Conservation (phyloP, 1,140 invertebrate genomes). For the Drosophila aff. region DNA sequence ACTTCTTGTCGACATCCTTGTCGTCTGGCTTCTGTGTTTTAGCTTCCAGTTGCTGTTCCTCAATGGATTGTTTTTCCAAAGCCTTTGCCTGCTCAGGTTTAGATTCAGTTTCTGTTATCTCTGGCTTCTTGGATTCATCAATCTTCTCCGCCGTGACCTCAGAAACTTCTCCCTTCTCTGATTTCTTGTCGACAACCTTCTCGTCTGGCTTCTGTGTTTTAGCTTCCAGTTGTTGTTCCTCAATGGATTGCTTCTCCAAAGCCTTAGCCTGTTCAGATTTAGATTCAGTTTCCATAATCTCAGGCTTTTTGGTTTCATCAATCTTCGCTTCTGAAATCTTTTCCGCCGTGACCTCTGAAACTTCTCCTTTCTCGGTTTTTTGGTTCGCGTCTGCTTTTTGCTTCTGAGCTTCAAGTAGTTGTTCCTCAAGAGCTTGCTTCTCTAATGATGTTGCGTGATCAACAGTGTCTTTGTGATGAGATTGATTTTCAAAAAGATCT, state of each 20-base stretch:
- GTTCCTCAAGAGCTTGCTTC: background rate
- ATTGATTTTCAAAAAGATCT: slow-evolving; percentile 5
- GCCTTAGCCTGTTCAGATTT: slow-evolving; percentile 50
- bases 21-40: no score
- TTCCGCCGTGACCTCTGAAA: slow-evolving; percentile 32
- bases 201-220: slow-evolving; percentile 35
- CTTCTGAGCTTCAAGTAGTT: no score
- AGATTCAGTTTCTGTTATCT: no score
- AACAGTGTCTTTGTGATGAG: slow-evolving; percentile 7
- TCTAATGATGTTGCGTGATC: slow-evolving; percentile 28
- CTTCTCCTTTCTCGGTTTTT: background rate
- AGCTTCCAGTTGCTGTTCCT: no score
- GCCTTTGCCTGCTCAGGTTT: no score
- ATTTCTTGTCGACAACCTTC: no score
- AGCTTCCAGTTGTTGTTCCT: background rate
- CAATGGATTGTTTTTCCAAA: no score
- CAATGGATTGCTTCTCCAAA: slow-evolving; percentile 36
- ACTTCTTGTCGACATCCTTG: no score
- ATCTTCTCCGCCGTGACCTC: no score
- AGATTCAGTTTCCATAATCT: slow-evolving; percentile 8
- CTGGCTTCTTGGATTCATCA: no score
- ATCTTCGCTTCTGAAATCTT: slow-evolving; percentile 31
- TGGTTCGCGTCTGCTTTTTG: no score
- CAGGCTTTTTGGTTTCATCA: slow-evolving; percentile 20
- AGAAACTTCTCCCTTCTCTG: no score